phyloP scores from a whole-genome alignment of 2,113 vertebrate species.

The Oncorhynchus nerka region DNA sequence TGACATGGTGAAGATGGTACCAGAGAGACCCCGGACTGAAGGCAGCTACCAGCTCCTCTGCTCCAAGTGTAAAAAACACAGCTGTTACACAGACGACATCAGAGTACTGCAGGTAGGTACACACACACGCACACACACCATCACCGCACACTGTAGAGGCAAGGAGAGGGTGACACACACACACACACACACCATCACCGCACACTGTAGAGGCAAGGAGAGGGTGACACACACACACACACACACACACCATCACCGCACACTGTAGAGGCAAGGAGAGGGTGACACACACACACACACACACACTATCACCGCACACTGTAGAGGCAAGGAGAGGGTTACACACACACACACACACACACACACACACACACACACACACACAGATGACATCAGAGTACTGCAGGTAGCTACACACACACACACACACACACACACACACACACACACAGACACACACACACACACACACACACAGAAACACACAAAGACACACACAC shows the following conservation, averaged over 20 bases:
- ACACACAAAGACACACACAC: neutral
- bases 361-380: neutral
- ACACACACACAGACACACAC: neutral
- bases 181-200: neutral
- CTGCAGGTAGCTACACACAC: neutral
- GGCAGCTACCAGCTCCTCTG: constrained; percentile 42
- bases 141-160: too few species aligned
- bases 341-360: neutral
- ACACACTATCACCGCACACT: too few species aligned
- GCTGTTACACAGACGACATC: constrained; percentile 33
- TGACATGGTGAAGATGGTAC: neutral
- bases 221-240: too few species aligned
- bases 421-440: neutral
- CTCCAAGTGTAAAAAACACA: constrained; percentile 44
- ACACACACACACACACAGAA: neutral
- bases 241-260: too few species aligned
- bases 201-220: too few species aligned
- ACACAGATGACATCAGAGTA: neutral
- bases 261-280: too few species aligned
- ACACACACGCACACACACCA: neutral
- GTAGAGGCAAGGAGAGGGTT: too few species aligned
- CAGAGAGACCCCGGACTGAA: constrained; percentile 9
- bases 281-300: too few species aligned
- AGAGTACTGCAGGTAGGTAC: constrained; percentile 38
- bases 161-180: too few species aligned